A percentile compares a stretch with the other conserved stretches of the same genome.
Evolutionary conservation across 2,797 vertebrate species (phyloP).

Genomic region (Euthynnus affinis): DNA sequence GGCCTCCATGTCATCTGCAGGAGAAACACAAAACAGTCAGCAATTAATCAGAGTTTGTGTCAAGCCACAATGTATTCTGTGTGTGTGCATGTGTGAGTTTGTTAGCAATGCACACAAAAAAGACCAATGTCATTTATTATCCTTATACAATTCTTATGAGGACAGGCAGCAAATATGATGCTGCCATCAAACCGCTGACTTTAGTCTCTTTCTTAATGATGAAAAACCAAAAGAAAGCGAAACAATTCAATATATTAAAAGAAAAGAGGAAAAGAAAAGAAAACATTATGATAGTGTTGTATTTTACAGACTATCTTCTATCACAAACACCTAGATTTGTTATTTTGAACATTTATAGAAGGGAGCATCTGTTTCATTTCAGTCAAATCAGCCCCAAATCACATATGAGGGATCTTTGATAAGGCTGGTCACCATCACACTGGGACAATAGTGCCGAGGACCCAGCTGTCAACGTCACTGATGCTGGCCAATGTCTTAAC

Average conservation of each 20-base stretch:
- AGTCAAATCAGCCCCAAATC: constrained; percentile 76
- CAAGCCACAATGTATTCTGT: background rate
- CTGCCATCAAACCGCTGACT: constrained; percentile 27
- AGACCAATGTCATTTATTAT: constrained; percentile 30
- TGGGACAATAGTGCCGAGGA: constrained; percentile 52
- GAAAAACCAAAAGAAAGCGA: background rate
- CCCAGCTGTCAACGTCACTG: constrained; percentile 75
- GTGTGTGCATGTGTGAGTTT: background rate
- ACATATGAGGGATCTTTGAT: constrained; percentile 70
- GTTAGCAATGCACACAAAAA: background rate
- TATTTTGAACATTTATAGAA: constrained; percentile 62
- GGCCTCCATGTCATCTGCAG: constrained; percentile 97
- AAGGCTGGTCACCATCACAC: constrained; percentile 57
- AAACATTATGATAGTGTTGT: background rate
- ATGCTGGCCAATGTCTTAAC: constrained; percentile 66
- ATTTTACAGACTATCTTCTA: constrained; percentile 13
- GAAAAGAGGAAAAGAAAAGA: background rate
- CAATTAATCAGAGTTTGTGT: background rate
- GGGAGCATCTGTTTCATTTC: constrained; percentile 80
- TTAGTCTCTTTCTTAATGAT: background rate
- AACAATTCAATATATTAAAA: too few species aligned
- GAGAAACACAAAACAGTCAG: constrained; percentile 37
- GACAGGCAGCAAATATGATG: constrained; percentile 35
- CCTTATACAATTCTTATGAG: constrained; percentile 18
- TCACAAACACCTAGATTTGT: constrained; percentile 45